Base-by-base conservation (phyloP, 1,140 invertebrate genomes). In the Lepidurus apus region DNA sequence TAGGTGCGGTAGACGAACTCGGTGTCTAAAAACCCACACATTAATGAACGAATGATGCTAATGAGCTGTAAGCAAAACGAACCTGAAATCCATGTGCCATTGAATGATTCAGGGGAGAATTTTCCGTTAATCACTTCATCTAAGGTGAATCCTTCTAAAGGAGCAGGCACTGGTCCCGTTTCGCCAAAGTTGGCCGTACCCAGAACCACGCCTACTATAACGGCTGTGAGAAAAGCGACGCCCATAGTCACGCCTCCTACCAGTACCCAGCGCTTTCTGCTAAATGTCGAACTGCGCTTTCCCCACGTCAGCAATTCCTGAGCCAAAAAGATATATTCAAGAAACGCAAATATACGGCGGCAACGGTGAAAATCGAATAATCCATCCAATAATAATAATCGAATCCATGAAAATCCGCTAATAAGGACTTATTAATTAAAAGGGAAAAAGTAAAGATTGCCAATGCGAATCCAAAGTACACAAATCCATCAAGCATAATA, bases 21-120 rank as follows among this genome's bases (percentile, higher is more conserved):
- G 10, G 74, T 78, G 76, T 81, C 83, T 83, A 80, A 1, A 43
- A 74, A 34, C 43, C 73, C 77, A 76, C 77, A 77, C 75, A 79
- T 78, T 21, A 77, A 77, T 17, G 7, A 34, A 34, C 3, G n/a
- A 13, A 13, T 11, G 21, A 11, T 75, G 44, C 75, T 44, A 73
- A 44, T 73, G n/a, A 74, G 17, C 77, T 78, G 11, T 75, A 78
- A 44, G 17, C 75, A 6, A 44, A 24, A 43, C 77, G 78, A 76
- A 84, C 84, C 82, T 45, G 83, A 83, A 74, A 84, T 81, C 83
- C 83, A 84, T 1, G 83, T 83, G 45, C 82, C 83, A 74, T 84
- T 84, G 78, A 83, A 83, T 10, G 75, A 73, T 42, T 73, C 77
- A 8, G 80, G 74, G 0, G 79, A 80, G 75, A 83, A 83, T 42